Percentiles rank a stretch among this genome's conserved stretches.
phyloP scores from a whole-genome alignment of 1,140 invertebrate species.

The Kradibia gibbosae region DNA sequence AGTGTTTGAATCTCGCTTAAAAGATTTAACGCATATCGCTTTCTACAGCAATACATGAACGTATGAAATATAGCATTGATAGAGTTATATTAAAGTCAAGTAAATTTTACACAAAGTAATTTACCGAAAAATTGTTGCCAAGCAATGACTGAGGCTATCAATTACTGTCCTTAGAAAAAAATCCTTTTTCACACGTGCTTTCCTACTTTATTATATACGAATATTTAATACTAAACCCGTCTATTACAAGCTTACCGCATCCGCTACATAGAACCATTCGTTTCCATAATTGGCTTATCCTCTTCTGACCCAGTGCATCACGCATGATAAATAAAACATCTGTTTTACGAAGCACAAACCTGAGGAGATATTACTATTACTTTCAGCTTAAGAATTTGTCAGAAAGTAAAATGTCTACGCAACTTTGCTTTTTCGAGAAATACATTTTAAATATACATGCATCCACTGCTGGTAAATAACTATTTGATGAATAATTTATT shows the following conservation, averaged over 20 bases:
- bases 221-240: background rate
- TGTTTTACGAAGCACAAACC: background rate
- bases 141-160: background rate
- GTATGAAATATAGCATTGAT: background rate
- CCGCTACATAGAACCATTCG: background rate
- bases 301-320: background rate
- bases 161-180: background rate
- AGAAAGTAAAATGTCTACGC: background rate
- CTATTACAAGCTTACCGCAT: background rate
- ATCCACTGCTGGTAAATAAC: background rate
- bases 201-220: background rate
- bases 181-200: background rate
- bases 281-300: constrained; percentile 13
- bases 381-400: no score
- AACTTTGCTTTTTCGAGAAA: background rate
- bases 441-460: background rate
- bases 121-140: background rate
- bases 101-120: background rate
- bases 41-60: background rate
- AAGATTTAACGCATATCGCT: background rate
- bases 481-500: background rate
- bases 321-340: constrained; percentile 10
- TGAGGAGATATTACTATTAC: background rate
- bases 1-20: background rate
- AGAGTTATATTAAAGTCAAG: background rate